A percentile compares a stretch with the other conserved stretches of the same genome.
Evolutionary conservation across 1,140 invertebrate genomes (phyloP).

Genomic region (Vollenhovia emeryi): DNA sequence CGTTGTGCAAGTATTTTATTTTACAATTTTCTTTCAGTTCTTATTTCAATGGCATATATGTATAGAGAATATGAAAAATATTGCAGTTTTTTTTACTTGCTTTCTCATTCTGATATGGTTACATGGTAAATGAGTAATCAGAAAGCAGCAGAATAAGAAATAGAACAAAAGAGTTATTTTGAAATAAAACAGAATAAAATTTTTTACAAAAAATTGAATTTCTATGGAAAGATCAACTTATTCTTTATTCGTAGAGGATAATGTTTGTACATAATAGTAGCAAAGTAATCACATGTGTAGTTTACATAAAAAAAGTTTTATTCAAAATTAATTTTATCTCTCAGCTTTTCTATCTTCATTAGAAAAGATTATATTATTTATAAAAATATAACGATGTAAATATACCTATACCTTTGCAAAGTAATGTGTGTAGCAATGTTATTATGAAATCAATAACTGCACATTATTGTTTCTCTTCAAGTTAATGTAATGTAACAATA

Average conservation of each 20-base stretch:
- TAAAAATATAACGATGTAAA: not conserved
- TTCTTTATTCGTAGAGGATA: not conserved
- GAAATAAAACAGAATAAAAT: not conserved
- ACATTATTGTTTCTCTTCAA: conserved; percentile 12
- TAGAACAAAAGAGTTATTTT: not conserved
- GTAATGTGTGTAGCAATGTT: not conserved
- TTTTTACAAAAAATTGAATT: not conserved
- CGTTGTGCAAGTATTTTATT: too few species aligned
- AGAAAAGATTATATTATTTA: not conserved
- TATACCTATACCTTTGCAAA: not conserved
- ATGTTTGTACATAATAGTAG: not conserved
- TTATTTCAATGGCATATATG: too few species aligned
- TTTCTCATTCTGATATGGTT: too few species aligned
- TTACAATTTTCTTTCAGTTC: too few species aligned
- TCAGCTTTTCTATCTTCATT: not conserved
- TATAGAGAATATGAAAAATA: too few species aligned
- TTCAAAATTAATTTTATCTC: not conserved
- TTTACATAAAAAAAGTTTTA: not conserved
- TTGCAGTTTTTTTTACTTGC: too few species aligned
- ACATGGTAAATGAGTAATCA: too few species aligned
- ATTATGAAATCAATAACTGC: not conserved
- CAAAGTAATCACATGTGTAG: not conserved
- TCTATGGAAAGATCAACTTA: not conserved
- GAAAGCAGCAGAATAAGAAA: not conserved
- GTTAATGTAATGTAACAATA: not conserved